These are phyloP conservation scores for Nudaria mundana DNA, from an alignment of 2,888 invertebrate species.

Conservation along the genomic window DNA sequence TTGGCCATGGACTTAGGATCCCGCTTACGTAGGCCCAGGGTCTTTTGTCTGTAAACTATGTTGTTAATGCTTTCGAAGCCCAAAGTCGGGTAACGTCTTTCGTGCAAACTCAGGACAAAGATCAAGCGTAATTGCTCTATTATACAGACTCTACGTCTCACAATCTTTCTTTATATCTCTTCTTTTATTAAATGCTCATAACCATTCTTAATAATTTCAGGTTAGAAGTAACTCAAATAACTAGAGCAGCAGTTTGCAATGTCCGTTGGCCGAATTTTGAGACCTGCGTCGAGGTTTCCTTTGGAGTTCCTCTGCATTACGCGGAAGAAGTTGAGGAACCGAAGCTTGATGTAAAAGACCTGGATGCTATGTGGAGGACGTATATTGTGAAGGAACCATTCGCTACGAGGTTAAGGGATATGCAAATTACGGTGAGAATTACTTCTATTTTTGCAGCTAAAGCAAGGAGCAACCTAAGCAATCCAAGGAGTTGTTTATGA, in stretches of 20 bases:
- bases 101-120: too few relatives aligned
- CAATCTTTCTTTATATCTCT: background rate
- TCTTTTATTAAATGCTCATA: too few relatives aligned
- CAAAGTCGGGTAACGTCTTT: too few relatives aligned
- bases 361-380: constrained; percentile 59
- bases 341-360: constrained; percentile 49
- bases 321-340: constrained; percentile 39
- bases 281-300: constrained; percentile 55
- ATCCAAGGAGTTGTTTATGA: too few relatives aligned
- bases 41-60: too few relatives aligned
- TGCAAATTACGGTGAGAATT: constrained; percentile 58
- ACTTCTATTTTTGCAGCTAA: too few relatives aligned
- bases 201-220: constrained; percentile 41
- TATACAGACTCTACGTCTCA: too few relatives aligned
- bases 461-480: too few relatives aligned
- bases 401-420: constrained; percentile 39
- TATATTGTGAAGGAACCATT: constrained; percentile 51
- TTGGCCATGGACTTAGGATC: too few relatives aligned
- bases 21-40: too few relatives aligned
- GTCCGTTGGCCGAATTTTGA: constrained; percentile 66
- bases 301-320: constrained; percentile 58
- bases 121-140: too few relatives aligned
- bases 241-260: constrained; percentile 51
- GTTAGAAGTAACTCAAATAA: constrained; percentile 55
- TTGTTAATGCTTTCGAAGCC: too few relatives aligned